These are phyloP conservation scores for Octomys mimax DNA, from an alignment of 2,797 vertebrate genomes.

Conservation along the genomic window DNA sequence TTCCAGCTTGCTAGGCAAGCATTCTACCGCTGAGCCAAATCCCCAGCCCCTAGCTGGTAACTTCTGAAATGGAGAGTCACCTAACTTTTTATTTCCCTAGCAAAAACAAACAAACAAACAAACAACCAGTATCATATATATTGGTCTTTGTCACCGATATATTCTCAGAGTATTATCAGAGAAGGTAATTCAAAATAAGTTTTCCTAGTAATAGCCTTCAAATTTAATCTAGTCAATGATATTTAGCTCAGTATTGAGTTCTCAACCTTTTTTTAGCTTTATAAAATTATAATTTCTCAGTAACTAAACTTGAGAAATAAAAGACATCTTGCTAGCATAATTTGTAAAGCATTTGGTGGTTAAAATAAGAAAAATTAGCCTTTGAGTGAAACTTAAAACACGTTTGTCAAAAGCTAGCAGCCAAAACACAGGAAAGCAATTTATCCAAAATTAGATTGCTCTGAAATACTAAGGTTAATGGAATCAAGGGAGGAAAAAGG, in stretches of 20 bases:
- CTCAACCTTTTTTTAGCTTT: constrained; percentile 67
- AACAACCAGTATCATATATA: constrained; percentile 3
- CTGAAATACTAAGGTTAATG: constrained; percentile 83
- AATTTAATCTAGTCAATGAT: constrained; percentile 67
- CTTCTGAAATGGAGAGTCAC: constrained; percentile 6
- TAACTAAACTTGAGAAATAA: constrained; percentile 80
- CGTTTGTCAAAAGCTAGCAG: constrained; percentile 84
- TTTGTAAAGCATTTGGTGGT: constrained; percentile 80
- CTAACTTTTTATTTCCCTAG: constrained; percentile 10
- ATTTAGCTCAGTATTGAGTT: constrained; percentile 67
- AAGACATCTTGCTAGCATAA: constrained; percentile 80
- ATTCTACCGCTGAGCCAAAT: no score
- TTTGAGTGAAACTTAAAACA: constrained; percentile 83
- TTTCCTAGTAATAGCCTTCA: constrained; percentile 67
- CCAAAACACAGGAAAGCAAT: constrained; percentile 85
- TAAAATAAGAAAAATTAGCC: constrained; percentile 84
- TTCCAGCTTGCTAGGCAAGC: no score
- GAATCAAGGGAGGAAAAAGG: constrained; percentile 77
- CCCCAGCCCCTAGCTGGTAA: not conserved
- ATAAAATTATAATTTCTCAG: constrained; percentile 80
- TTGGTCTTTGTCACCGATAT: not conserved
- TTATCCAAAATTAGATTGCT: constrained; percentile 84
- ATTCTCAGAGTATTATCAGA: constrained; percentile 61
- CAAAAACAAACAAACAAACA: not conserved
- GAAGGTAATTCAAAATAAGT: constrained; percentile 11